These are phyloP conservation scores for Chorisops tibialis DNA, from an alignment of 2,888 invertebrate species.

Conservation along the genomic window DNA sequence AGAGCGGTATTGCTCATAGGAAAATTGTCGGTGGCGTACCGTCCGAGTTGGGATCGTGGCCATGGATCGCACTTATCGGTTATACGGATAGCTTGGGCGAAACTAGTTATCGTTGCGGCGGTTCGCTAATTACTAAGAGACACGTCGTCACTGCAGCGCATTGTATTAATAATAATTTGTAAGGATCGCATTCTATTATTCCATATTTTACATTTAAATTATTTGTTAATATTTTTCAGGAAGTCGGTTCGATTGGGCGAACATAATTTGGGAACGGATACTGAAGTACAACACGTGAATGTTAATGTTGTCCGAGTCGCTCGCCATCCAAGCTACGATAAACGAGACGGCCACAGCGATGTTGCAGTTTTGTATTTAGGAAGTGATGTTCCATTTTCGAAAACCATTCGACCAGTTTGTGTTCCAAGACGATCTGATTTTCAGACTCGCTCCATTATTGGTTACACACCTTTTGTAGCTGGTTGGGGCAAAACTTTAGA, in stretches of 20 bases:
- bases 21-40: conserved; percentile 68
- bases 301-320: conserved; percentile 52
- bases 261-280: conserved; percentile 60
- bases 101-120: conserved; percentile 53
- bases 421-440: conserved; percentile 59
- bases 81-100: conserved; percentile 56
- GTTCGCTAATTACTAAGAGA: conserved; percentile 51
- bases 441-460: conserved; percentile 55
- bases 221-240: conserved; percentile 45
- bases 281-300: conserved; percentile 57
- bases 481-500: conserved; percentile 51
- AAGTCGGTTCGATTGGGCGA: conserved; percentile 69
- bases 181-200: conserved; percentile 6
- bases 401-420: conserved; percentile 63
- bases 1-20: not conserved
- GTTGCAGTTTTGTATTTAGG: conserved; percentile 70
- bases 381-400: conserved; percentile 56
- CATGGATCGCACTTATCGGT: conserved; percentile 75
- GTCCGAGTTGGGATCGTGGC: conserved; percentile 69
- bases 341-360: conserved; percentile 63
- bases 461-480: conserved; percentile 62
- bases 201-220: not conserved
- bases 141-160: conserved; percentile 62
- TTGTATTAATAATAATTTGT: conserved; percentile 34
- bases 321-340: conserved; percentile 43